Evolutionary conservation across 2,888 invertebrate species (phyloP).

Genomic region (Nomada goodeniana): DNA sequence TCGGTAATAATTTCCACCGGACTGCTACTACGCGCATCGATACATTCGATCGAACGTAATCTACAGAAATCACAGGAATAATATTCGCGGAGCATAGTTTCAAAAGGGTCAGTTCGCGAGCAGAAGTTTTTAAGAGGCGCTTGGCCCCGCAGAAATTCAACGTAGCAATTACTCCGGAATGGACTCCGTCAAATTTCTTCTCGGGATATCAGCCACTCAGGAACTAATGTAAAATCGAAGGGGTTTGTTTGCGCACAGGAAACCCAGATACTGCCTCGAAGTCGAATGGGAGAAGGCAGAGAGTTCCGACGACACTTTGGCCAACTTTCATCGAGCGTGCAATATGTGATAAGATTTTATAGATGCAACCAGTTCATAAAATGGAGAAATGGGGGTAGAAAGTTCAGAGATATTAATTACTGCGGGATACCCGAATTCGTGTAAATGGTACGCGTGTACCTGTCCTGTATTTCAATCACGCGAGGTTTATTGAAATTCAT

Average conservation of each 20-base stretch:
- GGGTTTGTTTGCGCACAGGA: background rate
- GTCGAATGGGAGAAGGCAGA: background rate
- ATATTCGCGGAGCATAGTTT: too few relatives aligned
- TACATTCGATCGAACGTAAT: background rate
- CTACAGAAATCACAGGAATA: background rate
- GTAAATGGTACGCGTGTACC: too few relatives aligned
- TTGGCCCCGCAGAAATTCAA: background rate
- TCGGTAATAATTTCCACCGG: background rate
- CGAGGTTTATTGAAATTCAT: too few relatives aligned
- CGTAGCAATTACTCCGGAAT: constrained; percentile 9
- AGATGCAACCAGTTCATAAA: too few relatives aligned
- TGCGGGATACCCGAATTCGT: too few relatives aligned
- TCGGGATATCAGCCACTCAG: constrained; percentile 6
- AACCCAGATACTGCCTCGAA: background rate
- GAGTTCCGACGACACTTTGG: background rate
- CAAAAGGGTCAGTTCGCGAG: too few relatives aligned
- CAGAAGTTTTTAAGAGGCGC: background rate
- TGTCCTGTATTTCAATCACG: too few relatives aligned
- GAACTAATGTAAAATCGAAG: constrained; percentile 5
- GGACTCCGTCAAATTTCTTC: background rate
- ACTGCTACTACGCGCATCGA: too few relatives aligned
- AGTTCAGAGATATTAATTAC: too few relatives aligned
- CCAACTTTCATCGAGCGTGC: too few relatives aligned
- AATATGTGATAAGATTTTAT: background rate
- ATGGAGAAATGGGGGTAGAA: too few relatives aligned